phyloP scores from a whole-genome alignment of 2,113 vertebrate genomes.

The Pimephales promelas region DNA sequence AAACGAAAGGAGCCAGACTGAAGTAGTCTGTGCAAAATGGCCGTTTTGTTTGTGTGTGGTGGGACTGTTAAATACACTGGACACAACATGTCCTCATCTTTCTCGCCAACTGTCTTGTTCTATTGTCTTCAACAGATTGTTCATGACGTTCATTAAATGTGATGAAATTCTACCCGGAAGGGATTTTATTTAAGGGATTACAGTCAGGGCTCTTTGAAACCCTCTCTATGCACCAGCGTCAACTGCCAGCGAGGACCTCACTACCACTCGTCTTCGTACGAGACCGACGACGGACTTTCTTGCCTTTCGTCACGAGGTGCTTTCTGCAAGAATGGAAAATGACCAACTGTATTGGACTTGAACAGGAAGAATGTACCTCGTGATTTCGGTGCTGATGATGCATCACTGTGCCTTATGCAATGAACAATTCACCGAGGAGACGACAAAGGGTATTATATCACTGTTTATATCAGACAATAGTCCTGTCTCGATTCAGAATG shows the following conservation, averaged over 20 bases:
- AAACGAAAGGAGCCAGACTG: conserved; percentile 77
- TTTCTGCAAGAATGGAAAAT: conserved; percentile 8
- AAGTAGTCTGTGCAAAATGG: conserved; percentile 33
- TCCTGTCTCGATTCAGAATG: conserved; percentile 14
- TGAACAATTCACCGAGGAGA: conserved; percentile 38
- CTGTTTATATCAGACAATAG: conserved; percentile 25
- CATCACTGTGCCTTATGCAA: conserved; percentile 58
- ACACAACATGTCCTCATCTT: conserved; percentile 29
- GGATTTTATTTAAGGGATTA: conserved; percentile 18
- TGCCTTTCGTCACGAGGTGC: conserved; percentile 14
- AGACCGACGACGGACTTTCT: conserved; percentile 8
- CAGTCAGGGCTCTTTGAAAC: conserved; percentile 22
- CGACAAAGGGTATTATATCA: conserved; percentile 31
- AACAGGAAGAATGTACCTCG: conserved; percentile 40
- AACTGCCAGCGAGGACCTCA: conserved; percentile 43
- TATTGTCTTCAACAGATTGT: conserved; percentile 28
- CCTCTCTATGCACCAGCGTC: conserved; percentile 48
- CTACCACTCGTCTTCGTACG: conserved; percentile 14
- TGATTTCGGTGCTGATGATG: conserved; percentile 37
- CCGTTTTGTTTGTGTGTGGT: conserved; percentile 9
- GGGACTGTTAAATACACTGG: conserved; percentile 37
- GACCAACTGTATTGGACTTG: neutral
- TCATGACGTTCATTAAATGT: conserved; percentile 50
- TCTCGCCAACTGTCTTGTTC: conserved; percentile 19
- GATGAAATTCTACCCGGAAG: conserved; percentile 15